These are phyloP conservation scores for Drosophila conformis DNA, from an alignment of 2,888 invertebrate species.

Conservation along the genomic window DNA sequence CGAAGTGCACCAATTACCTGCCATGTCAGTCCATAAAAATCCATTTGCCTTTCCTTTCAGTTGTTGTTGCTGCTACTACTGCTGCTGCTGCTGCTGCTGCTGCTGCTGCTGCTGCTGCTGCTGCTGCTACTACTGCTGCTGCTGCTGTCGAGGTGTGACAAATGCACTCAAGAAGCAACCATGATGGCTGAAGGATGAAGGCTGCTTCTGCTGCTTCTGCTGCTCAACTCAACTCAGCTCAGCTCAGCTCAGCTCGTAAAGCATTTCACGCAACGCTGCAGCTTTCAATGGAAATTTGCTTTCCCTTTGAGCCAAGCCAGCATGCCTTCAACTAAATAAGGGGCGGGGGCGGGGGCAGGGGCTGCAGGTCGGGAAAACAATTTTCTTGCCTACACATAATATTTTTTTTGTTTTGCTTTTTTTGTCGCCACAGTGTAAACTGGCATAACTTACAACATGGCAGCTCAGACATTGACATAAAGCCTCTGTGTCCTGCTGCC, in stretches of 20 bases:
- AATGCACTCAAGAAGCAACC: slow-evolving; percentile 72
- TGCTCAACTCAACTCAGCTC: background rate
- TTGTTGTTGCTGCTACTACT: slow-evolving; percentile 8
- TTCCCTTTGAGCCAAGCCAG: slow-evolving; percentile 63
- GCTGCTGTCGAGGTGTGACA: slow-evolving; percentile 72
- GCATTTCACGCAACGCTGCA: slow-evolving; percentile 81
- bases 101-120: slow-evolving; percentile 5
- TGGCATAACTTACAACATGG: slow-evolving; percentile 79
- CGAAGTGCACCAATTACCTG: slow-evolving; percentile 75
- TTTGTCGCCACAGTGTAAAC: slow-evolving; percentile 50
- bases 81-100: slow-evolving; percentile 4
- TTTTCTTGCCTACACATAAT: slow-evolving; percentile 68
- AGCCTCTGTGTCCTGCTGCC: slow-evolving; percentile 47
- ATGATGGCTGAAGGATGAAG: slow-evolving; percentile 29
- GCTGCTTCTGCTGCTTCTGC: slow-evolving; percentile 16
- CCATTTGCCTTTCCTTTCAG: slow-evolving; percentile 67
- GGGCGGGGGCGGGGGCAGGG: background rate
- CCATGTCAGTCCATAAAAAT: slow-evolving; percentile 79
- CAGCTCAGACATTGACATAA: slow-evolving; percentile 79
- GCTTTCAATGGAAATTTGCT: slow-evolving; percentile 78
- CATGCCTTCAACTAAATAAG: slow-evolving; percentile 48
- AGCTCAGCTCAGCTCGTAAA: slow-evolving; percentile 59
- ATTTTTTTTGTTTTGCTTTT: slow-evolving; percentile 26
- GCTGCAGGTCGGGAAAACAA: slow-evolving; percentile 58
- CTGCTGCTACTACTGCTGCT: slow-evolving; percentile 13